Evolutionary conservation across 2,797 vertebrate genomes (phyloP), one percentile per base, ranked within the genome.

Genomic region (Sparus aurata): DNA sequence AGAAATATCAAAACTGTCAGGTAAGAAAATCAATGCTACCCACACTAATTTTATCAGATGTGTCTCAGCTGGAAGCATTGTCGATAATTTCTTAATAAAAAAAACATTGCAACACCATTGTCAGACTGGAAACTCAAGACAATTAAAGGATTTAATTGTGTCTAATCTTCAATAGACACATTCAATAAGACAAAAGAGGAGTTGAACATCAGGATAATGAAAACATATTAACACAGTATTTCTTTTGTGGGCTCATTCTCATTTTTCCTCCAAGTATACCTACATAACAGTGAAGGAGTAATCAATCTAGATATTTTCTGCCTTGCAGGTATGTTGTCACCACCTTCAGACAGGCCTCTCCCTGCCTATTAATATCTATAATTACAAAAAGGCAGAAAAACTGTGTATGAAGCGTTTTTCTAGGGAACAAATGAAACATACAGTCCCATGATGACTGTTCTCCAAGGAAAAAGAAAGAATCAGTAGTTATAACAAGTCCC

Each of bases 1-100:
- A 69, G 27, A 70, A 18, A 72, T 64, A 77, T 84, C 45, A 75
- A 80, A 85, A 83, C 58, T 69, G 50, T 63, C 4, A 23, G 22
- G 8, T 68, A 73, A 73, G 47, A 59, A 65, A 75, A 89, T 85
- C 69, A 67, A 74, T 81, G 23, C 18, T n/a, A 63, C 18, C 52
- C 49, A 47, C 52, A 58, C 65, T 15, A n/a, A 69, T 79, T 82
- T 80, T 41, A 77, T 82, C 80, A 47, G 2, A 58, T 34, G 22
- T 11, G 18, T n/a, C 3, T 5, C 6, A 18, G 64, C 69, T 23
- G 12, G 50, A 76, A 45, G 70, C 54, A 67, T 54, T 61, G 65
- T 75, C 65, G 80, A 70, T 77, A 77, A 49, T 25, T 68, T 47
- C 10, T 69, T 49, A 63, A 67, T 54, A 69, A 61, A 58, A 60